Conservation (phyloP, 2,888 invertebrate species). For the Bembecia ichneumoniformis region DNA sequence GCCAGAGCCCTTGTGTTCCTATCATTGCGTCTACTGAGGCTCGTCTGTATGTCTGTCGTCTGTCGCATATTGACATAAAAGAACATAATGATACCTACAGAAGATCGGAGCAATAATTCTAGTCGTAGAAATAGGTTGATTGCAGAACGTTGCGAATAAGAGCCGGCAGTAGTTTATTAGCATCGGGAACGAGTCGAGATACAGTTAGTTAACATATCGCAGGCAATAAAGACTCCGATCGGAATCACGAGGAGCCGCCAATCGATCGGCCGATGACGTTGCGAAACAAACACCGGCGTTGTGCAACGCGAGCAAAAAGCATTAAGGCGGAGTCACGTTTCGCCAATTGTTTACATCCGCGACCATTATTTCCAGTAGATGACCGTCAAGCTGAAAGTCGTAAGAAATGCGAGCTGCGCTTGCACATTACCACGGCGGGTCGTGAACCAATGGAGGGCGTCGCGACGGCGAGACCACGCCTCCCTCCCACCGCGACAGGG, state of each 20-base stretch:
- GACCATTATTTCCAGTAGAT: constrained; percentile 22
- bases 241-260: neutral
- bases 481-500: constrained; percentile 4
- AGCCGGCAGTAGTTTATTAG: neutral
- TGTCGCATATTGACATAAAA: no score
- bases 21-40: no score
- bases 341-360: constrained; percentile 33
- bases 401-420: constrained; percentile 14
- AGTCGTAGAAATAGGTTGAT: neutral
- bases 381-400: constrained; percentile 17
- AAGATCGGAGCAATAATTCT: no score
- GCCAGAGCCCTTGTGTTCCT: no score
- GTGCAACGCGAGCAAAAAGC: constrained; percentile 21
- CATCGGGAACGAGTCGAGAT: neutral
- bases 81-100: no score
- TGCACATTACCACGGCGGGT: constrained; percentile 16
- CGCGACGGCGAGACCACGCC: constrained; percentile 17
- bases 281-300: constrained; percentile 16
- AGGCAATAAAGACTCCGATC: neutral
- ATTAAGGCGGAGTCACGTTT: constrained; percentile 32
- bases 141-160: neutral
- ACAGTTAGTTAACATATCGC: neutral
- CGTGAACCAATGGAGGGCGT: constrained; percentile 5
- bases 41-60: no score
- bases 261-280: constrained; percentile 5